A percentile compares a stretch with the other conserved stretches of the same genome.
These are phyloP conservation scores for Adineta ricciae DNA, from an alignment of 2,888 invertebrate species.

Conservation along the genomic window DNA sequence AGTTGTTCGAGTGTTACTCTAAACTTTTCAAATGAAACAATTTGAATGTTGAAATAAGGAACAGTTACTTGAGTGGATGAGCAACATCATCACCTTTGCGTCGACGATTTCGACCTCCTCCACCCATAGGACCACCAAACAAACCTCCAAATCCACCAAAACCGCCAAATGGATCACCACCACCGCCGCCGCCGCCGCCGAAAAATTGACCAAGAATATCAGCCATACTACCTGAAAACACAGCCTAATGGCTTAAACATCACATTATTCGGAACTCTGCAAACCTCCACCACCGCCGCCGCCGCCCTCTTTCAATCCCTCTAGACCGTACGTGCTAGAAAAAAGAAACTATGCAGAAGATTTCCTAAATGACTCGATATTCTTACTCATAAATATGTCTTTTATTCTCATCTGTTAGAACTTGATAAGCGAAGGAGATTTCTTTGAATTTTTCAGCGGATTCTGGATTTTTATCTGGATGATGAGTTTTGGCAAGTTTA, in stretches of 20 bases:
- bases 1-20: conserved; percentile 73
- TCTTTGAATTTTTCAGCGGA: conserved; percentile 66
- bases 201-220: too few relatives aligned
- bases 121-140: conserved; percentile 41
- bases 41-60: too few relatives aligned
- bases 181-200: conserved; percentile 36
- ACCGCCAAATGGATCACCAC: conserved; percentile 42
- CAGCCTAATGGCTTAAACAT: conserved; percentile 7
- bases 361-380: too few relatives aligned
- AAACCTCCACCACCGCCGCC: conserved; percentile 32
- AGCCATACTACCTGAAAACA: conserved; percentile 34
- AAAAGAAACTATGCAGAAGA: neutral
- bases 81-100: conserved; percentile 60
- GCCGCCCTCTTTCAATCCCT: conserved; percentile 71
- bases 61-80: conserved; percentile 64
- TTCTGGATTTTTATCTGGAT: conserved; percentile 34
- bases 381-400: conserved; percentile 66
- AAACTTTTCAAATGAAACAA: too few relatives aligned
- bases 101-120: conserved; percentile 35
- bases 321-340: conserved; percentile 63
- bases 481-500: conserved; percentile 52
- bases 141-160: neutral
- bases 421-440: conserved; percentile 89
- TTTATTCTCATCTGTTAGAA: conserved; percentile 84
- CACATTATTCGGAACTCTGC: neutral